phyloP scores from a whole-genome alignment of 2,888 invertebrate species.

The Oscheius sp. region DNA sequence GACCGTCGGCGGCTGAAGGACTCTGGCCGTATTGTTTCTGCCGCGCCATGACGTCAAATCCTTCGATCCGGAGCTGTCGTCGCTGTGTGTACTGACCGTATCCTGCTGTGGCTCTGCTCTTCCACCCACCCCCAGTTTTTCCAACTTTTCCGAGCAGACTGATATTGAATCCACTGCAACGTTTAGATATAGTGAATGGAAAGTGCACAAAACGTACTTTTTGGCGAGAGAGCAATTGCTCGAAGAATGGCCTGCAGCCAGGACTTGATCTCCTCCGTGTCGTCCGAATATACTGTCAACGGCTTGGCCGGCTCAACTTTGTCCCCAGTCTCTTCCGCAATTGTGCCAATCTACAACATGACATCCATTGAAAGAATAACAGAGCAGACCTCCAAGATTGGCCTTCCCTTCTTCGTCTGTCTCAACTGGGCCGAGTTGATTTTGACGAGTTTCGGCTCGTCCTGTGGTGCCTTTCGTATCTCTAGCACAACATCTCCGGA shows the following conservation, averaged over 20 bases:
- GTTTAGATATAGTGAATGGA: too few relatives aligned
- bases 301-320: conserved; percentile 38
- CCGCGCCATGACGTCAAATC: conserved; percentile 64
- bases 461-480: conserved; percentile 44
- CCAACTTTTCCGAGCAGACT: conserved; percentile 46
- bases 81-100: conserved; percentile 61
- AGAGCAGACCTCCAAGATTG: conserved; percentile 60
- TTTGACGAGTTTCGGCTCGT: conserved; percentile 50
- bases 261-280: conserved; percentile 44
- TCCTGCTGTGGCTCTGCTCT: conserved; percentile 44
- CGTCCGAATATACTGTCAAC: conserved; percentile 48
- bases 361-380: not conserved
- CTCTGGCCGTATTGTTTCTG: conserved; percentile 63
- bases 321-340: conserved; percentile 32
- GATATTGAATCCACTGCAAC: conserved; percentile 54
- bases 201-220: not conserved
- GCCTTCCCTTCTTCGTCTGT: conserved; percentile 68
- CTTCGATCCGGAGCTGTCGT: conserved; percentile 59
- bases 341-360: conserved; percentile 39
- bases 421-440: conserved; percentile 63
- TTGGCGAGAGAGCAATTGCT: conserved; percentile 52
- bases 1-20: conserved; percentile 70
- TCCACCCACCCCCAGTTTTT: conserved; percentile 28
- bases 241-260: conserved; percentile 55
- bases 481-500: conserved; percentile 64